Evolutionary conservation across 1,140 invertebrate genomes (phyloP).

Genomic region (Vanessa tameamea): DNA sequence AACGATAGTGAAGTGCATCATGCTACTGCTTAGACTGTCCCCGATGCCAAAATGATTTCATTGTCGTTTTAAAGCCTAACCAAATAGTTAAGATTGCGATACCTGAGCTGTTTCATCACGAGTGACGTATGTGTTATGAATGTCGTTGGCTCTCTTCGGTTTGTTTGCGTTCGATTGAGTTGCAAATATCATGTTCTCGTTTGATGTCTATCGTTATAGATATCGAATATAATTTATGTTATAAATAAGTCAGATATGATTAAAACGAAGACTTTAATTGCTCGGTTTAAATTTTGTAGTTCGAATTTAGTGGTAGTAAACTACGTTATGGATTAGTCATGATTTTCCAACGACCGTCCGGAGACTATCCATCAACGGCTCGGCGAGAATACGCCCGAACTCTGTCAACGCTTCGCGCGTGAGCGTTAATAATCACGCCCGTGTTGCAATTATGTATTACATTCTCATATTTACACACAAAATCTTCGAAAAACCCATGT

Average conservation of each 20-base stretch:
- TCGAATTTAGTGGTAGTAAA: conserved; percentile 63
- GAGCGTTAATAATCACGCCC: conserved; percentile 64
- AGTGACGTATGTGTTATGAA: conserved; percentile 36
- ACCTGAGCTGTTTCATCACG: conserved; percentile 47
- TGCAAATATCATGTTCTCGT: conserved; percentile 11
- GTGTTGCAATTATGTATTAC: conserved; percentile 33
- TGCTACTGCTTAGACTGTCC: conserved; percentile 35
- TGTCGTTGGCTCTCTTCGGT: conserved; percentile 29
- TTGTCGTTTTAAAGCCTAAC: conserved; percentile 42
- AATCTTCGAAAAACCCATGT: too few relatives aligned
- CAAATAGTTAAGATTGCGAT: conserved; percentile 34
- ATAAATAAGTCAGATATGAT: not conserved
- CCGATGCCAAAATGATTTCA: conserved; percentile 43
- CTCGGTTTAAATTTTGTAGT: conserved; percentile 27
- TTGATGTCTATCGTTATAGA: not conserved
- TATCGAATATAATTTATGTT: not conserved
- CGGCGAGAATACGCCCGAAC: conserved; percentile 43
- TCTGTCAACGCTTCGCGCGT: conserved; percentile 56
- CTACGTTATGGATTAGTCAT: conserved; percentile 61
- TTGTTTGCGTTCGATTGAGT: conserved; percentile 24
- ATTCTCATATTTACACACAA: not conserved
- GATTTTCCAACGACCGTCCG: conserved; percentile 44
- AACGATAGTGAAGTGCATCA: conserved; percentile 31
- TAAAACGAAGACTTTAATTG: conserved; percentile 4
- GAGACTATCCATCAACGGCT: conserved; percentile 58